A percentile compares a stretch with the other conserved stretches of the same genome.
Conservation (phyloP, 1,140 invertebrate species). For the Stegodyphus mimosarum region DNA sequence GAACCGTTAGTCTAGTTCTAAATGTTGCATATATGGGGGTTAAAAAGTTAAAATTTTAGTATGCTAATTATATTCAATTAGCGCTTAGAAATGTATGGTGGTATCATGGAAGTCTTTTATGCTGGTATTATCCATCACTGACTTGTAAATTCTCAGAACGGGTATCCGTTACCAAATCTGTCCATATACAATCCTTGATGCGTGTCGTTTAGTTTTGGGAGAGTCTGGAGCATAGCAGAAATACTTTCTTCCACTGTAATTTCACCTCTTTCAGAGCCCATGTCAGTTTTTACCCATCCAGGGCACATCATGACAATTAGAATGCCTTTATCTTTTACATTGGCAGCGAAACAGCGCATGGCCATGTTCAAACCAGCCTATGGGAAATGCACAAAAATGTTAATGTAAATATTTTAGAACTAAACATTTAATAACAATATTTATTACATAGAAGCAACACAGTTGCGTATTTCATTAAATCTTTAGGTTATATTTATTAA, state of each 20-base stretch:
- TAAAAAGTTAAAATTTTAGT: no score
- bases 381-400: neutral
- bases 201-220: neutral
- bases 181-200: neutral
- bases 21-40: no score
- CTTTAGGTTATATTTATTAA: no score
- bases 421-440: no score
- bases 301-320: conserved; percentile 9
- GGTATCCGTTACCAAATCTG: neutral
- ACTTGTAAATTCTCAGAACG: neutral
- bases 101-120: no score
- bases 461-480: no score
- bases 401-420: no score
- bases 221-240: neutral
- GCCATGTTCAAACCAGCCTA: conserved; percentile 7
- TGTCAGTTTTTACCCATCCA: conserved; percentile 5
- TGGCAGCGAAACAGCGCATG: neutral
- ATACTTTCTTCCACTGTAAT: neutral
- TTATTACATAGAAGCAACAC: no score
- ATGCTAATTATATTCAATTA: no score
- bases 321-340: conserved; percentile 4
- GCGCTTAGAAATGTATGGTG: no score
- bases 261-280: neutral
- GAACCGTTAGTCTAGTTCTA: no score
- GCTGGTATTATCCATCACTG: no score